These are phyloP conservation scores for Sympetrum striolatum DNA, from an alignment of 2,888 invertebrate genomes.

Conservation along the genomic window DNA sequence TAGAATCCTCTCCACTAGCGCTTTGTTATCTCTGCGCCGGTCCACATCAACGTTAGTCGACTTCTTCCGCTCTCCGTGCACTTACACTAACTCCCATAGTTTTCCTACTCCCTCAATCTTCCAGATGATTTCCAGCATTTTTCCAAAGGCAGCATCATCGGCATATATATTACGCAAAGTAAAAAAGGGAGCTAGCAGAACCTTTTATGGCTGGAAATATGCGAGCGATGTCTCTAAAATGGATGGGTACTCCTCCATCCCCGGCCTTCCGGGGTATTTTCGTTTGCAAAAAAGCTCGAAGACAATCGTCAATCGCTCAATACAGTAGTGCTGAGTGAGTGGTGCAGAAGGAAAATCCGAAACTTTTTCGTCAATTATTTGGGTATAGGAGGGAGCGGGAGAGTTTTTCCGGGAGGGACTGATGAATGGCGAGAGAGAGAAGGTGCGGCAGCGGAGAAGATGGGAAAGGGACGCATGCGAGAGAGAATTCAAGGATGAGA, in stretches of 20 bases:
- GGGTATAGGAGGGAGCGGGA: not conserved
- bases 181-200: not conserved
- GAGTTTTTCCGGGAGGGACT: not conserved
- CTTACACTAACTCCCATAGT: not conserved
- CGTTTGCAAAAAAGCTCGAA: not conserved
- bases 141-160: not conserved
- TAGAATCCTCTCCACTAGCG: too few species aligned
- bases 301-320: not conserved
- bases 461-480: not conserved
- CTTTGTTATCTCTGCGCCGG: too few species aligned
- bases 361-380: not conserved
- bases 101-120: not conserved
- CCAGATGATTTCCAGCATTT: not conserved
- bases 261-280: not conserved
- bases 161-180: not conserved
- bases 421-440: not conserved
- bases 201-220: not conserved
- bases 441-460: not conserved
- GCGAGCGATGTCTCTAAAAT: not conserved
- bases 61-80: not conserved
- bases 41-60: not conserved
- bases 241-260: not conserved
- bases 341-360: not conserved
- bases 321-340: not conserved
- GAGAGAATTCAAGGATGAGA: not conserved